Base-by-base conservation (phyloP, 2,113 vertebrate genomes). In the Drymodes brunneopygia region DNA sequence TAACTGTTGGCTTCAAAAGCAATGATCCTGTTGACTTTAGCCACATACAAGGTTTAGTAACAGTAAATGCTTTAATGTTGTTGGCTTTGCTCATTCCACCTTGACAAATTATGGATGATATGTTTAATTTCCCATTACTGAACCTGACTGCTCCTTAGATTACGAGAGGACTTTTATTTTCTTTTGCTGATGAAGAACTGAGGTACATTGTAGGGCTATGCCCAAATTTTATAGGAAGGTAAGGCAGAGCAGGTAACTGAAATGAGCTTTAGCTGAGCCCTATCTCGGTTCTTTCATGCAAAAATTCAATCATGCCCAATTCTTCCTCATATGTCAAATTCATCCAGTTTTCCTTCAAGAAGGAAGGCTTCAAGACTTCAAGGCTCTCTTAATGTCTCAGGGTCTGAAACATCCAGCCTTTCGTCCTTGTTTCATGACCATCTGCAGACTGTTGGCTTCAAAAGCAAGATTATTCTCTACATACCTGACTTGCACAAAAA, bases 81-180 rank as follows among this genome's bases (percentile, higher is more conserved):
- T 94, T 96, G 88, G 71, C 90, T 97, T 96, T 96, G 78, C 85
- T 97, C 90, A 92, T 92, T 97, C 85, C 73, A 95, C 80, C 95
- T 96, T 94, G 95, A 95, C 92, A 97, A 95, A 95, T 97, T 95
- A 93, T 96, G 82, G 90, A 96, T 96, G 95, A 93, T 90, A 96
- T 96, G 86, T 96, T 96, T 95, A 96, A 92, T 93, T 97, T 96
- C 88, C 88, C 90, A 92, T 92, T 97, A 95, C 92, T 81, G 95
- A 88, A 88, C 73, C 80, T 96, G 80, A 92, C 93, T 95, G 61
- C 60, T 88, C 70, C 86, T 94, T 92, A 96, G 95, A 88, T 92
- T 88, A 84, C 0, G 48, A 79, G 48, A 93, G 48, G 45, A 88
- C 72, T 96, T 94, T 82, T 96, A 92, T 96, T 95, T 95, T 95